Evolutionary conservation across 2,797 vertebrate genomes (phyloP), one percentile per base, ranked within the genome.

Genomic region (Nannoperca obscura): DNA sequence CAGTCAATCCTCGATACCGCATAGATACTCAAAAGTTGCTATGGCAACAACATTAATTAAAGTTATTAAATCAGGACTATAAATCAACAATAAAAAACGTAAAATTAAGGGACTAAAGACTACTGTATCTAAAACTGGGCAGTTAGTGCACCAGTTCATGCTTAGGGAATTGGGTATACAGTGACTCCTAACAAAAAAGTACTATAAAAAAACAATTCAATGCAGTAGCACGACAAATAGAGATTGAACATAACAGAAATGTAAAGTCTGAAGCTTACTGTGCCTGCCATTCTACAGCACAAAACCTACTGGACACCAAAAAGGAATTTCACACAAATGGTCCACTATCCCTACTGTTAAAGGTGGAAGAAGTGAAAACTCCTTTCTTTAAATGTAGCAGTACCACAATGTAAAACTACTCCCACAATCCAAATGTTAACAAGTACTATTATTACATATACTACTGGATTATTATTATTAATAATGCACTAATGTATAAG

Each of bases 41-140:
- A 74, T 44, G 49, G 49, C 58, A 78, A 74, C 62, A 59, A 53
- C 4, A 42, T 46, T 50, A 40, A 67, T 71, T 69, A 53, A 42
- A 68, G 6, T 5, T 7, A 71, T 63, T 27, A 11, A 63, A 69
- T 40, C 40, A 20, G 38, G 17, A n/a, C 30, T 52, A 57, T 24
- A 58, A 58, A 53, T 34, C 20, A 46, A 54, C 46, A 60, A 24
- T 38, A n/a, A 53, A 50, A 49, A 74, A 49, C 17, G 44, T 65
- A 4, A 52, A 54, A 34, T 42, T 22, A 3, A 68, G 27, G 24
- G 11, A n/a, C 19, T 46, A 12, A 62, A 30, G 24, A 12, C 5
- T 6, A 7, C 13, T 52, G 10, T 15, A 30, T 32, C 5, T 42
- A 20, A 42, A 71, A 27, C 15, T 53, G n/a, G 8, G 12, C 2